A percentile compares a stretch with the other conserved stretches of the same genome.
Conservation (phyloP, 2,888 invertebrate genomes). For the Agrotis clavis region DNA sequence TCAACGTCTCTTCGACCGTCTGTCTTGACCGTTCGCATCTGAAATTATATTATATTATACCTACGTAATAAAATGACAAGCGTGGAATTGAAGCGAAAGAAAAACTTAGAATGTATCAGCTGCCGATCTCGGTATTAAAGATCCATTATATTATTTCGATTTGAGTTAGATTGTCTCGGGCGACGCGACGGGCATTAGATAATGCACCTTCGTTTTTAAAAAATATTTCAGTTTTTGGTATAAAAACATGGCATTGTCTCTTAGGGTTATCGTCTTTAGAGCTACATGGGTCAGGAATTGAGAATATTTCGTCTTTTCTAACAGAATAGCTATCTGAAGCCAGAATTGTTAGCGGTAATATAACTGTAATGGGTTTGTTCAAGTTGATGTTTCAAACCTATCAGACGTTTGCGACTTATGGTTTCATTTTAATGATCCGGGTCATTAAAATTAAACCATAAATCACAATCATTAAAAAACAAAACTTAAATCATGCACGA, state of each 20-base stretch:
- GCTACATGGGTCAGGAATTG: neutral
- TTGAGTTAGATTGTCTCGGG: constrained; percentile 19
- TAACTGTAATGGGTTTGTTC: neutral
- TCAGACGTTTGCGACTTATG: neutral
- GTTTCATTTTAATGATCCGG: neutral
- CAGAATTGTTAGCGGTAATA: neutral
- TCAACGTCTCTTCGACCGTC: constrained; percentile 57
- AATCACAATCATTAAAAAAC: constrained; percentile 23
- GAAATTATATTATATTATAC: constrained; percentile 58
- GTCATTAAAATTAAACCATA: constrained; percentile 20
- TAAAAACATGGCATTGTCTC: neutral
- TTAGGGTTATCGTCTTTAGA: neutral
- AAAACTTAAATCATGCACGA: constrained; percentile 24
- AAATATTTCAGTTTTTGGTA: neutral
- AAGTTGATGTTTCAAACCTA: neutral
- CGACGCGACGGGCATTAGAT: neutral
- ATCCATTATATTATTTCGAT: constrained; percentile 39
- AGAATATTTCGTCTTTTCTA: neutral
- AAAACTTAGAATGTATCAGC: constrained; percentile 37
- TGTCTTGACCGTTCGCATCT: constrained; percentile 53
- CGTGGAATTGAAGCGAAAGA: constrained; percentile 32
- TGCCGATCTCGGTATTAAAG: constrained; percentile 38
- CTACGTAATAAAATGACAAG: constrained; percentile 57
- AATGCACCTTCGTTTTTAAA: neutral
- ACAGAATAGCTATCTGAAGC: neutral